Evolutionary conservation across 2,113 vertebrate genomes (phyloP).

Genomic region (Corydoras sp.): DNA sequence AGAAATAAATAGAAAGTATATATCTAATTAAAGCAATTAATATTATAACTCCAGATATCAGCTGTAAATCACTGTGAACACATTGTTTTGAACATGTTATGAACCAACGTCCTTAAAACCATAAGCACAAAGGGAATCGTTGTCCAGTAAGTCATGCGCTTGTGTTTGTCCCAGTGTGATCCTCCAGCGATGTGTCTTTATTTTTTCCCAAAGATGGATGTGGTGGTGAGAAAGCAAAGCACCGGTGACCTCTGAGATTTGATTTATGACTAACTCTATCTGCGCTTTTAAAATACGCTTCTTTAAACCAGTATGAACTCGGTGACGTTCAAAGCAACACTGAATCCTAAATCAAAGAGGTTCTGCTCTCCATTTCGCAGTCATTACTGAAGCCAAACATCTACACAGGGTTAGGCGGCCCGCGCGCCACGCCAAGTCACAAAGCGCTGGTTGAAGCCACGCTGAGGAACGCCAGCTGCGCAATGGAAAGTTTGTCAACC

Average conservation of each 20-base stretch:
- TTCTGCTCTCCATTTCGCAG: not conserved
- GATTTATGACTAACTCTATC: constrained; percentile 6
- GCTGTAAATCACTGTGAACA: not conserved
- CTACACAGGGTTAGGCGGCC: constrained; percentile 14
- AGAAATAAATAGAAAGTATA: too few species aligned
- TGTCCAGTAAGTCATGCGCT: too few species aligned
- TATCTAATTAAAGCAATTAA: too few species aligned
- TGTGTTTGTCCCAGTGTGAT: not conserved
- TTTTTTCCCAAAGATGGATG: constrained; percentile 6
- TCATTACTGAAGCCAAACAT: constrained; percentile 9
- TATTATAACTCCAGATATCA: too few species aligned
- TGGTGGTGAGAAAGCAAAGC: constrained; percentile 1
- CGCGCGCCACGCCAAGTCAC: constrained; percentile 1
- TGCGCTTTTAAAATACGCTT: not conserved
- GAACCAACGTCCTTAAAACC: not conserved
- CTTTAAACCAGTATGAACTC: not conserved
- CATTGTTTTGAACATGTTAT: constrained; percentile 7
- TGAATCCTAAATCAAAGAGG: not conserved
- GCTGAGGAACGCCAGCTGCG: constrained; percentile 26
- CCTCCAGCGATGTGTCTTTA: not conserved
- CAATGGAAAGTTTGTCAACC: constrained; percentile 39
- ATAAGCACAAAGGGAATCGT: too few species aligned
- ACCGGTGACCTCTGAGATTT: not conserved
- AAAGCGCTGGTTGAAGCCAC: constrained; percentile 14
- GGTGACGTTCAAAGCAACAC: not conserved